These are phyloP conservation scores for Pseudopodoces humilis DNA, from an alignment of 2,113 vertebrate species.

Conservation along the genomic window DNA sequence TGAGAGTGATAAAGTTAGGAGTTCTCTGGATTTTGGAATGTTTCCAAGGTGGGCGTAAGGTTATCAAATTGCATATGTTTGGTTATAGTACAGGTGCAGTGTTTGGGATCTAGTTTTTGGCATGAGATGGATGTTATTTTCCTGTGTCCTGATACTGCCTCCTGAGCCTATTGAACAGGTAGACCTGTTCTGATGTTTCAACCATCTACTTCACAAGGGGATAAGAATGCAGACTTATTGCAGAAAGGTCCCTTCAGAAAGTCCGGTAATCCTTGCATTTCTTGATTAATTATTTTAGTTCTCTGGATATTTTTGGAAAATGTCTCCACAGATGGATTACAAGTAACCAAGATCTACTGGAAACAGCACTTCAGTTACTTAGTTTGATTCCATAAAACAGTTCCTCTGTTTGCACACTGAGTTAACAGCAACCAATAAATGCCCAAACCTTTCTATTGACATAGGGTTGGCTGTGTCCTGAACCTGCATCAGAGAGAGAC, in stretches of 20 bases:
- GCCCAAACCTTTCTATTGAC: constrained; percentile 75
- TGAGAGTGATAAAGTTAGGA: neutral
- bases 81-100: neutral
- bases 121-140: neutral
- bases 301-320: constrained; percentile 67
- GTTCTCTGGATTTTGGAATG: neutral
- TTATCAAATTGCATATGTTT: neutral
- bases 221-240: neutral
- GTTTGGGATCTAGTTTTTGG: neutral
- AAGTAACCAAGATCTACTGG: constrained; percentile 50
- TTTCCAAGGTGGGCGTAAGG: neutral
- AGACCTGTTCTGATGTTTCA: neutral
- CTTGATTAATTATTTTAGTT: constrained; percentile 54
- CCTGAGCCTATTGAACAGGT: neutral
- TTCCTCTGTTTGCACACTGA: constrained; percentile 42
- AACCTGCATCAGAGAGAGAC: constrained; percentile 95
- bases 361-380: constrained; percentile 42
- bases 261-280: constrained; percentile 23
- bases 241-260: constrained; percentile 1
- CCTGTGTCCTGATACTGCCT: neutral
- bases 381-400: constrained; percentile 60
- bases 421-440: constrained; percentile 55
- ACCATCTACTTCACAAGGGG: neutral
- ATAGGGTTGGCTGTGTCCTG: constrained; percentile 96
- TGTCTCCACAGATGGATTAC: constrained; percentile 54